These are phyloP conservation scores for Nerophis lumbriciformis DNA, from an alignment of 2,113 vertebrate genomes.

Conservation along the genomic window DNA sequence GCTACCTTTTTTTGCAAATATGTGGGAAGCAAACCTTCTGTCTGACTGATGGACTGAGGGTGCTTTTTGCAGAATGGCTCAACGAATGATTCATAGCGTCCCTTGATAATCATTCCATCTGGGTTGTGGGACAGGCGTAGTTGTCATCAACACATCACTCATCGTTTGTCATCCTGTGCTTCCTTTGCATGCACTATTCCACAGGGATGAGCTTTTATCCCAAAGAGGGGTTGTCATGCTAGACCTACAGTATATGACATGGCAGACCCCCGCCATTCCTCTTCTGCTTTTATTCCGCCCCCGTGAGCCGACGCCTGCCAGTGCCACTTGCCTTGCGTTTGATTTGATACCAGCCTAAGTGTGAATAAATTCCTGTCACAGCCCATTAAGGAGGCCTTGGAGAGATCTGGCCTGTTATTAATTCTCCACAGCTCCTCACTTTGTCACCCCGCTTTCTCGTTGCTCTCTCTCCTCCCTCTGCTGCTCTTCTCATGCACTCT, in stretches of 20 bases:
- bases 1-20: conserved; percentile 32
- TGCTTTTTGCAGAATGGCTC: conserved; percentile 45
- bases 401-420: conserved; percentile 77
- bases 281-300: not conserved
- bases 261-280: conserved; percentile 24
- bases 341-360: conserved; percentile 78
- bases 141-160: conserved; percentile 52
- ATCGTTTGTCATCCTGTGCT: conserved; percentile 44
- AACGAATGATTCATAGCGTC: conserved; percentile 55
- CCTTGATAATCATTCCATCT: conserved; percentile 68
- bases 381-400: conserved; percentile 77
- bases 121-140: conserved; percentile 50
- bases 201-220: conserved; percentile 37
- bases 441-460: conserved; percentile 35
- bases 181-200: conserved; percentile 21
- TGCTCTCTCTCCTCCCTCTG: conserved; percentile 16
- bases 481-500: conserved; percentile 20
- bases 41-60: conserved; percentile 41
- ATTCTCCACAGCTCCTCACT: conserved; percentile 70
- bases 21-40: conserved; percentile 18
- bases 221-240: conserved; percentile 14
- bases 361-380: conserved; percentile 80
- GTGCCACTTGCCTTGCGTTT: conserved; percentile 61
- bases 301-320: conserved; percentile 55
- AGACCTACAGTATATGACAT: conserved; percentile 15